Base-by-base conservation (phyloP, 2,797 vertebrate species). In the Sebastes melanostomus region DNA sequence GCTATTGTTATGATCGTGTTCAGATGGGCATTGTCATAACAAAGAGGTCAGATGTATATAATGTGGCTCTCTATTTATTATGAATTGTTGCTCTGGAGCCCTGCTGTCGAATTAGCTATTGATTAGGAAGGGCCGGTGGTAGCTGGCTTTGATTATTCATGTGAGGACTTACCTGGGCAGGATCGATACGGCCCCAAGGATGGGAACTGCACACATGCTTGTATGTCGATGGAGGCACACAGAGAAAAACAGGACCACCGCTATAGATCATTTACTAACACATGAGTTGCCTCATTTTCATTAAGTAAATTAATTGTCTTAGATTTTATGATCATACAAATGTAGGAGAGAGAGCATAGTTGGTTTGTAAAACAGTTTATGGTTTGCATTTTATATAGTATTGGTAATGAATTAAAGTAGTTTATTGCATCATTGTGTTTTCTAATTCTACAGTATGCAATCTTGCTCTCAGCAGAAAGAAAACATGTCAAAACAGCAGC, bases 111-210 rank as follows among this genome's bases (percentile, higher is more conserved):
- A 94, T 93, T 93, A 90, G 87, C 72, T 94, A 95, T 95, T 93
- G 94, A 94, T 94, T 90, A 93, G 93, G 84, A 86, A 74, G 79
- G 54, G 88, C 85, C 72, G 88, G 79, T 82, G 81, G 88, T 90
- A 84, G 87, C 79, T 75, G 36, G 59, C 80, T 92, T 93, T 92
- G 92, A 93, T 93, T 94, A 93, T 93, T 92, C 93, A 93, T 93
- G 91, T 87, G 83, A 93, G 79, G 88, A 87, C 85, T 88, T 79
- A 93, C 91, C 91, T 90, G 87, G 63, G 75, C 73, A 50, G 56
- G 38, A 93, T 94, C 94, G 20, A 95, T 95, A 83, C 10, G 42
- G 75, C 75, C 85, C 54, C 79, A 82, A 91, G 86, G 91, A 91
- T 88, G 84, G 62, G 72, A 93, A 88, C 67, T 77, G 66, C 82